Percentiles rank a stretch among this genome's conserved stretches.
These are phyloP conservation scores for Pseudocheirus occidentalis DNA, from an alignment of 2,797 vertebrate genomes.

Conservation along the genomic window DNA sequence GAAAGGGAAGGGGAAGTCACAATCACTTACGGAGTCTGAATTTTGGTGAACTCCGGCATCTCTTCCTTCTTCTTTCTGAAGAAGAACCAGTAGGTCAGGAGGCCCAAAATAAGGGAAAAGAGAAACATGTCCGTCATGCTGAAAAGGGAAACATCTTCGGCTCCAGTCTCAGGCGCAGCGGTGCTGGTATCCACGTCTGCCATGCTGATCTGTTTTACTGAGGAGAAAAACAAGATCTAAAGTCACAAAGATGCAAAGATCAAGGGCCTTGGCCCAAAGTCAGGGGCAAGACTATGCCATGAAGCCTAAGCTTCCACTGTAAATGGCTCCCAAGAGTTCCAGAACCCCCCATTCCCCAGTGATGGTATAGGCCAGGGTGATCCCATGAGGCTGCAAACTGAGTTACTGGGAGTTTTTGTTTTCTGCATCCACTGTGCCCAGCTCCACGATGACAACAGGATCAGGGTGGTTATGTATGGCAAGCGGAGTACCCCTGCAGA, in stretches of 20 bases:
- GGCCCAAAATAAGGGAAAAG: slow-evolving; percentile 90
- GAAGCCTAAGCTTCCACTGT: background rate
- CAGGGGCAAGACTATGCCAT: background rate
- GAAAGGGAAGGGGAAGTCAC: background rate
- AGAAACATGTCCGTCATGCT: slow-evolving; percentile 92
- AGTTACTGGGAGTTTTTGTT: background rate
- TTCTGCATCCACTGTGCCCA: background rate
- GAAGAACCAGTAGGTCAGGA: slow-evolving; percentile 94
- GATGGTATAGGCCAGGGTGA: background rate
- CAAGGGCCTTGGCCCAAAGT: background rate
- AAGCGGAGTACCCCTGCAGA: background rate
- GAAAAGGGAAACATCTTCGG: slow-evolving; percentile 86
- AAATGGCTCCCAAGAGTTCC: background rate
- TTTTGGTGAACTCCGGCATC: slow-evolving; percentile 92
- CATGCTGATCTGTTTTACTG: slow-evolving; percentile 77
- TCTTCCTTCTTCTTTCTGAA: slow-evolving; percentile 95
- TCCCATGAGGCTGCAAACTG: background rate
- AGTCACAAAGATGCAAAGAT: background rate
- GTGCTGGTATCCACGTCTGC: slow-evolving; percentile 76
- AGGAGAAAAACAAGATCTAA: background rate
- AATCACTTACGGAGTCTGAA: slow-evolving; percentile 85
- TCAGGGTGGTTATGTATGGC: background rate
- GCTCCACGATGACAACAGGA: background rate
- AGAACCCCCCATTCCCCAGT: background rate
- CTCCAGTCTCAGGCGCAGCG: slow-evolving; percentile 68